phyloP scores from a whole-genome alignment of 2,888 invertebrate genomes.

The Dicyrtomina minuta region DNA sequence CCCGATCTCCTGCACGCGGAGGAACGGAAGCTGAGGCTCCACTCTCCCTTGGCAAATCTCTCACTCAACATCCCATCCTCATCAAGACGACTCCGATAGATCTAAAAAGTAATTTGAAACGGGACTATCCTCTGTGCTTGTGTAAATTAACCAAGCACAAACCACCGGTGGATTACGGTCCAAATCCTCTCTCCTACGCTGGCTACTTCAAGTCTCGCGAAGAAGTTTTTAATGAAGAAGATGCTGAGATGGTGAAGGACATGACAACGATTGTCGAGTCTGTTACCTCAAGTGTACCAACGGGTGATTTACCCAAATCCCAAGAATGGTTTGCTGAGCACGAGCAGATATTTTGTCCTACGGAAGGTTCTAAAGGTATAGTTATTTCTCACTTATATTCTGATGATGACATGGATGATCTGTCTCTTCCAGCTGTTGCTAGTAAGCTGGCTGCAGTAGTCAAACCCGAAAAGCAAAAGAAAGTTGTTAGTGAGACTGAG shows the following conservation, averaged over 20 bases:
- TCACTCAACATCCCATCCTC: slow-evolving; percentile 9
- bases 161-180: slow-evolving; percentile 43
- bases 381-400: slow-evolving; percentile 53
- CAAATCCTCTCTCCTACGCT: slow-evolving; percentile 41
- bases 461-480: neutral
- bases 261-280: slow-evolving; percentile 40
- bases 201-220: slow-evolving; percentile 51
- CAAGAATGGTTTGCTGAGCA: slow-evolving; percentile 49
- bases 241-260: slow-evolving; percentile 40
- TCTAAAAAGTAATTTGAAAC: neutral
- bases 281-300: neutral
- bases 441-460: slow-evolving; percentile 8
- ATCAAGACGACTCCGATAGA: slow-evolving; percentile 11
- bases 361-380: slow-evolving; percentile 49
- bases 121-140: slow-evolving; percentile 23
- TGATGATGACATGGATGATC: slow-evolving; percentile 49
- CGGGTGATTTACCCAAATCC: neutral
- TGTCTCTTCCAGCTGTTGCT: slow-evolving; percentile 9
- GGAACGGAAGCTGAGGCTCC: neutral
- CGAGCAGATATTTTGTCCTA: slow-evolving; percentile 49
- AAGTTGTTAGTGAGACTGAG: neutral
- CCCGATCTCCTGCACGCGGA: slow-evolving; percentile 7
- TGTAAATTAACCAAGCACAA: slow-evolving; percentile 39
- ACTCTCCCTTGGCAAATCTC: neutral
- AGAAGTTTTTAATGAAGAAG: slow-evolving; percentile 43